A percentile compares a stretch with the other conserved stretches of the same genome.
Evolutionary conservation across 2,888 invertebrate species (phyloP).

Genomic region (Caenorhabditis sp.): DNA sequence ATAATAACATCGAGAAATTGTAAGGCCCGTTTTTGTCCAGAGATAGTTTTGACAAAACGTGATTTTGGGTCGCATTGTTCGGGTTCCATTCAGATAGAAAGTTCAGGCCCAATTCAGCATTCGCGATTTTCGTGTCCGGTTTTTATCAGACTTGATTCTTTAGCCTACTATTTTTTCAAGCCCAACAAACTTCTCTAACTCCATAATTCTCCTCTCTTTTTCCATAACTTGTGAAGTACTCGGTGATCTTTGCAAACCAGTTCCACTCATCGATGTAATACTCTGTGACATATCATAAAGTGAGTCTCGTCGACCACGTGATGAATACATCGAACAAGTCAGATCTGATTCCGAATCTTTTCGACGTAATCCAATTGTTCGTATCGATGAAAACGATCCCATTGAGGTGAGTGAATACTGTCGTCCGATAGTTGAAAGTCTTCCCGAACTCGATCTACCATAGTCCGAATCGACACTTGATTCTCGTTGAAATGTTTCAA

Average conservation of each 20-base stretch:
- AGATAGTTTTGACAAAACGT: too few species aligned
- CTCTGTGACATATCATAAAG: constrained; percentile 32
- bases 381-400: constrained; percentile 49
- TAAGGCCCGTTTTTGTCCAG: too few species aligned
- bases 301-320: constrained; percentile 37
- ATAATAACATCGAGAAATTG: too few species aligned
- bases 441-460: constrained; percentile 50
- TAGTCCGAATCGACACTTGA: constrained; percentile 65
- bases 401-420: constrained; percentile 53
- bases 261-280: constrained; percentile 11
- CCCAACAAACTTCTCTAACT: constrained; percentile 50
- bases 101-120: too few species aligned
- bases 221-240: constrained; percentile 56
- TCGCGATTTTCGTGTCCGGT: too few species aligned
- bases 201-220: constrained; percentile 55
- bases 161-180: neutral
- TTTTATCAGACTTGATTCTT: too few species aligned
- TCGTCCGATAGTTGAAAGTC: constrained; percentile 46
- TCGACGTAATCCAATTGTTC: constrained; percentile 46
- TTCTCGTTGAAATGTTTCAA: constrained; percentile 59
- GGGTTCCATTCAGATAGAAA: too few species aligned
- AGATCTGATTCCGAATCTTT: constrained; percentile 47
- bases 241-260: constrained; percentile 36
- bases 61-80: too few species aligned
- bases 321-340: constrained; percentile 45